Evolutionary conservation across 2,888 invertebrate species (phyloP), one percentile per base, ranked within the genome.

Genomic region (Reticulitermes lucifugus): DNA sequence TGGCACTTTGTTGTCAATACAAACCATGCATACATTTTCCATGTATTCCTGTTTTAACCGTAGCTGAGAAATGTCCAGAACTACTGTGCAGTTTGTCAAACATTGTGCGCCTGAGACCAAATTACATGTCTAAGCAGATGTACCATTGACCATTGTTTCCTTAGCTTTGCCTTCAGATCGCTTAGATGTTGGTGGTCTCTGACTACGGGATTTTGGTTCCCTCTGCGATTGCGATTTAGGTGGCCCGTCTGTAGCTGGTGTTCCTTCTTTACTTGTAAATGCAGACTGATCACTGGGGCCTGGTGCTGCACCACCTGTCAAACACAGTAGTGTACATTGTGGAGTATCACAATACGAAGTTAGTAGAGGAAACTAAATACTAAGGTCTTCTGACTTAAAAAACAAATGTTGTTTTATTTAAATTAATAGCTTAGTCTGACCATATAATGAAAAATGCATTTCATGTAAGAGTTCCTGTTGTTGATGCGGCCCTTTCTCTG

Each of bases 111-210:
- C 79, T 51, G 73, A 86, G 82, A 83, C 51, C n/a, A 59, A 65
- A 65, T n/a, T 41, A 2, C 25, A 46, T 41, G 29, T 87, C 89
- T 91, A 91, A 90, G 91, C 91, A 90, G 91, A 91, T 89, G 94
- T 93, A 91, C 95, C 94, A 91, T 95, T 95, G 88, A 94, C 93
- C 91, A 94, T 92, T 90, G 94, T 91, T 91, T 94, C 94, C 89
- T 94, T 93, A 88, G 93, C 91, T 91, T 93, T 93, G 89, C 91
- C 91, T 89, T 92, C 92, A 89, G 89, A 90, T 86, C 89, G 90
- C 87, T 90, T 89, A 14, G 86, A 86, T 43, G 86, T 35, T 10
- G 87, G 85, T 46, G 87, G 86, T 84, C 86, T 84, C 84, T 85
- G 87, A 73, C 89, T 90, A 86, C 90, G 90, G 86, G 89, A 87